Evolutionary conservation across 2,888 invertebrate species (phyloP).

Genomic region (Eristalinus aeneus): DNA sequence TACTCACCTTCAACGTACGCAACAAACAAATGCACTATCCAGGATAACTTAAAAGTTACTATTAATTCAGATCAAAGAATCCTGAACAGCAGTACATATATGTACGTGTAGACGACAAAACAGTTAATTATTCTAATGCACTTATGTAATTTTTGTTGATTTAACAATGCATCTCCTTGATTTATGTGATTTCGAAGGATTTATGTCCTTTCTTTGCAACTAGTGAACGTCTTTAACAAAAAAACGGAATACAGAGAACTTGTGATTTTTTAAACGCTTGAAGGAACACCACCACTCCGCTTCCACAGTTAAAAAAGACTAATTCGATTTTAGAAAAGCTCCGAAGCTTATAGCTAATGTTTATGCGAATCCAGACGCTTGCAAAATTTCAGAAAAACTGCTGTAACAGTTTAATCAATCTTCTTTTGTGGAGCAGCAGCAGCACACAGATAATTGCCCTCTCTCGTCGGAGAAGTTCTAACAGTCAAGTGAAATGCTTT

Average conservation of each 20-base stretch:
- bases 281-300: constrained; percentile 39
- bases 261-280: constrained; percentile 10
- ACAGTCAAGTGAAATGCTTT: constrained; percentile 47
- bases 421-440: not conserved
- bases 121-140: constrained; percentile 4
- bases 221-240: constrained; percentile 14
- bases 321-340: constrained; percentile 34
- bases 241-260: constrained; percentile 4
- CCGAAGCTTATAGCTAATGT: constrained; percentile 45
- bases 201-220: not conserved
- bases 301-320: constrained; percentile 57
- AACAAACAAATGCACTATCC: not conserved
- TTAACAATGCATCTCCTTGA: not conserved
- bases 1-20: not conserved
- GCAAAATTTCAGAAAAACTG: constrained; percentile 24
- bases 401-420: constrained; percentile 23
- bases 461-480: constrained; percentile 24
- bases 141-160: not conserved
- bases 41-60: not conserved
- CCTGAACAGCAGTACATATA: not conserved
- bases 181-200: not conserved
- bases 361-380: constrained; percentile 20
- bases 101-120: not conserved
- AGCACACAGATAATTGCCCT: constrained; percentile 15
- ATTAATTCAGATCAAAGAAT: not conserved